Percentiles rank a stretch among this genome's conserved stretches.
phyloP scores from a whole-genome alignment of 2,113 vertebrate species.

The Mirza zaza region DNA sequence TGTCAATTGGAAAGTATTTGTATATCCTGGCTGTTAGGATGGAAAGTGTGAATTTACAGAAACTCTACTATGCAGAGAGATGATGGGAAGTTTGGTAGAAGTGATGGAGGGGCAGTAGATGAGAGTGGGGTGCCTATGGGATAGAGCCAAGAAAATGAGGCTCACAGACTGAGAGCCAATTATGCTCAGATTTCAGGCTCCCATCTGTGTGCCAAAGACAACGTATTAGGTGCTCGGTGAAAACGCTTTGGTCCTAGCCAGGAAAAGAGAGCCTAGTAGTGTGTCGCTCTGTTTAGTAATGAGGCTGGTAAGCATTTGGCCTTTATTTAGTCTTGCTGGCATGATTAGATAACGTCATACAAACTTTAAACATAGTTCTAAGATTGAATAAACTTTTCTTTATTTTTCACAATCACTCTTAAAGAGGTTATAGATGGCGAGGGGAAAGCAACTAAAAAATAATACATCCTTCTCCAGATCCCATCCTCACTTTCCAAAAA shows the following conservation, averaged over 20 bases:
- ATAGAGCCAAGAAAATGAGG: constrained; percentile 75
- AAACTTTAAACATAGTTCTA: not conserved
- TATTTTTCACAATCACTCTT: constrained; percentile 72
- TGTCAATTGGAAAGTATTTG: constrained; percentile 83
- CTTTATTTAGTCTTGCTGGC: constrained; percentile 66
- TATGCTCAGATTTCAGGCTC: constrained; percentile 82
- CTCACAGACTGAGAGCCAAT: constrained; percentile 87
- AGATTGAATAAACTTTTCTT: constrained; percentile 69
- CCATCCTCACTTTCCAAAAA: not conserved
- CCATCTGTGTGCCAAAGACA: constrained; percentile 73
- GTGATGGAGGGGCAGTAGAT: constrained; percentile 30
- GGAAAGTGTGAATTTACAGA: constrained; percentile 87
- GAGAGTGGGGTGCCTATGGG: constrained; percentile 56
- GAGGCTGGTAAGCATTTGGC: constrained; percentile 60
- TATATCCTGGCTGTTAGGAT: constrained; percentile 82
- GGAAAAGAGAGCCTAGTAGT: constrained; percentile 73
- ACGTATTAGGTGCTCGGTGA: constrained; percentile 68
- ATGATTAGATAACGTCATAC: constrained; percentile 70
- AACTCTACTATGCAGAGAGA: constrained; percentile 79
- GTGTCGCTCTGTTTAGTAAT: constrained; percentile 68
- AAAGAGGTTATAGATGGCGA: constrained; percentile 33
- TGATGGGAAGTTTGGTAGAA: constrained; percentile 58
- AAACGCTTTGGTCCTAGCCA: constrained; percentile 72
- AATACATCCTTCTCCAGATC: not conserved
- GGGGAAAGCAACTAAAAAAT: constrained; percentile 33